Conservation (phyloP, 2,797 vertebrate genomes). For the Eulemur albifrons region DNA sequence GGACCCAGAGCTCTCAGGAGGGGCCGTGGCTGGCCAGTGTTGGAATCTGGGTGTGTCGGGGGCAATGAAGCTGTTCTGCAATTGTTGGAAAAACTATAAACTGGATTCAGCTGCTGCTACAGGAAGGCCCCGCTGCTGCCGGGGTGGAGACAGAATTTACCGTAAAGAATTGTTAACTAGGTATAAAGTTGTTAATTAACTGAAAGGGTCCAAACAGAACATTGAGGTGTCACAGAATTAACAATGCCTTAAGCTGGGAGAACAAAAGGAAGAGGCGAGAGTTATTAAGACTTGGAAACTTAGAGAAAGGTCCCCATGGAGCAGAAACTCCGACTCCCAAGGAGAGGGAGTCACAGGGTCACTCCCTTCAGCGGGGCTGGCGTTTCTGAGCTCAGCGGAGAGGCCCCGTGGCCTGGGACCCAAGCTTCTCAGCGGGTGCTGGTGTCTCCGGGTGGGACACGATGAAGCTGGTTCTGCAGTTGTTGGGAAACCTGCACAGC, state of each 20-base stretch:
- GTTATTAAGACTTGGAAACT: not conserved
- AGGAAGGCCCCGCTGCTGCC: not conserved
- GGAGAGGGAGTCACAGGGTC: too few relatives aligned
- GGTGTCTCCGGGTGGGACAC: not conserved
- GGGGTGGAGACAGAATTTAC: not conserved
- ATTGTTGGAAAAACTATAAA: not conserved
- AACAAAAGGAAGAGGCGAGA: not conserved
- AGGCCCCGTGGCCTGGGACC: not conserved
- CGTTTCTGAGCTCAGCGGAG: not conserved
- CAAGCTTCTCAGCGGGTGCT: not conserved
- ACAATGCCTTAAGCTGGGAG: not conserved
- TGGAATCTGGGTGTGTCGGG: not conserved
- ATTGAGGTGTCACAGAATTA: not conserved
- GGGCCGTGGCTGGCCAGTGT: not conserved
- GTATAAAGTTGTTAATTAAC: not conserved
- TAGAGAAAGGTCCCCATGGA: not conserved
- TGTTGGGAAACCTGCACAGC: not conserved
- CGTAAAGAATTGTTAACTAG: not conserved
- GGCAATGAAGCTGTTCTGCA: not conserved
- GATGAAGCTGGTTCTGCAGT: not conserved
- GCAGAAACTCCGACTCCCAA: too few relatives aligned
- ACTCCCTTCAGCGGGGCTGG: not conserved
- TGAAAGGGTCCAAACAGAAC: not conserved
- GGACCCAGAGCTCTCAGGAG: not conserved
- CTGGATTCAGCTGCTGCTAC: not conserved